Evolutionary conservation across 2,888 invertebrate genomes (phyloP).

Genomic region (Perizoma flavofasciatum): DNA sequence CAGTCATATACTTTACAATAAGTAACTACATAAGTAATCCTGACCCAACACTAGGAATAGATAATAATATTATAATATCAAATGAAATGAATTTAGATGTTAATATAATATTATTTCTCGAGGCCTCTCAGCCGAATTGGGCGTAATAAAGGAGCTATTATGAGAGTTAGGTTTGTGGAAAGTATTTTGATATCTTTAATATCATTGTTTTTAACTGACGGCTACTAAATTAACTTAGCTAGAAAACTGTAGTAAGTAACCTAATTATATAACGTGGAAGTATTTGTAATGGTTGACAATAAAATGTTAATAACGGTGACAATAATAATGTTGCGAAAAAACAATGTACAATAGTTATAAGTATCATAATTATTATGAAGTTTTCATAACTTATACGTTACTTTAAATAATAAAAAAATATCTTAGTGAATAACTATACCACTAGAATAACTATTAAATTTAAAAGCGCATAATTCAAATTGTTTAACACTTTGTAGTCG

Average conservation of each 20-base stretch:
- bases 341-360: constrained; percentile 15
- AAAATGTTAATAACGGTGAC: constrained; percentile 23
- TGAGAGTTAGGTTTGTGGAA: neutral
- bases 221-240: constrained; percentile 10
- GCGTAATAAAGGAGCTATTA: too few relatives aligned
- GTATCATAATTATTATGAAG: constrained; percentile 11
- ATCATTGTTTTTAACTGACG: constrained; percentile 11
- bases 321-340: constrained; percentile 23
- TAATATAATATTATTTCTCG: constrained; percentile 2
- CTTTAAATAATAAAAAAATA: constrained; percentile 25
- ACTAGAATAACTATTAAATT: constrained; percentile 31
- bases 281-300: constrained; percentile 33
- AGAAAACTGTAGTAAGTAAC: constrained; percentile 10
- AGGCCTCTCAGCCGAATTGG: constrained; percentile 25
- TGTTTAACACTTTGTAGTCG: constrained; percentile 66
- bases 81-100: constrained; percentile 15
- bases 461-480: constrained; percentile 36
- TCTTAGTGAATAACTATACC: constrained; percentile 21
- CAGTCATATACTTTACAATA: too few relatives aligned
- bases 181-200: neutral
- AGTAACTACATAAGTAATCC: too few relatives aligned
- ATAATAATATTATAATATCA: constrained; percentile 1
- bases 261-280: neutral
- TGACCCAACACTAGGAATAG: too few relatives aligned
- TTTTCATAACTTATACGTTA: constrained; percentile 26